Evolutionary conservation across 92 coral and sea anemone species (phyloP), one percentile per base, ranked within the genome.

Genomic region (Virgularia gustaviana): DNA sequence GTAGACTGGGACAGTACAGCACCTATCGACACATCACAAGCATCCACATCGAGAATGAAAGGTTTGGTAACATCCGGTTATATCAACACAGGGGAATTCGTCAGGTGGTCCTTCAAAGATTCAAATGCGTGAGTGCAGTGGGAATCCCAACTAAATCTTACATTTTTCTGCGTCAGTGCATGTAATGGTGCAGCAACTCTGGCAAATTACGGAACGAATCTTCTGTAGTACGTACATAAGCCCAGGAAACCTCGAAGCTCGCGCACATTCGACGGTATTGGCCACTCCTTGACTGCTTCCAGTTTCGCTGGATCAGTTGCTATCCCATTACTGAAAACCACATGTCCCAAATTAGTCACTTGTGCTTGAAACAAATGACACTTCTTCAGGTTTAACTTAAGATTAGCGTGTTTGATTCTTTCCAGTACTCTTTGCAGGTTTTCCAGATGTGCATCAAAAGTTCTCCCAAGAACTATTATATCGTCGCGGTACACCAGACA

Each of bases 41-140:
- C n/a, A n/a, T n/a, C n/a, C n/a, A n/a, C n/a, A n/a, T n/a, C n/a
- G n/a, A n/a, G n/a, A n/a, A n/a, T n/a, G n/a, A n/a, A n/a, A n/a
- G n/a, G n/a, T 38, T 28, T 42, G 16, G 37, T 53, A 41, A 70
- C 68, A 42, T 82, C 77, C 0, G 77, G 84, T 52, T 56, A 79
- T 49, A 63, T 79, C 75, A 83, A 16, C 45, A 78, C 58, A 51
- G 87, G 83, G 18, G 78, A 62, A 35, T 77, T 73, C 34, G 62
- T 54, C 62, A 81, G 58, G 27, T 49, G 66, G 49, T 24, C 34
- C 1, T 63, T 56, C 28, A 76, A n/a, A 30, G 77, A 56, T 9
- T 57, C 64, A 24, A 78, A 82, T 0, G 87, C 83, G 36, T 55
- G 39, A 9, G 67, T 67, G 18, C 86, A 82, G 11, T 68, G 67